Percentiles rank a stretch among this genome's conserved stretches.
phyloP scores from a whole-genome alignment of 2,888 invertebrate species.

The Clunio marinus region DNA sequence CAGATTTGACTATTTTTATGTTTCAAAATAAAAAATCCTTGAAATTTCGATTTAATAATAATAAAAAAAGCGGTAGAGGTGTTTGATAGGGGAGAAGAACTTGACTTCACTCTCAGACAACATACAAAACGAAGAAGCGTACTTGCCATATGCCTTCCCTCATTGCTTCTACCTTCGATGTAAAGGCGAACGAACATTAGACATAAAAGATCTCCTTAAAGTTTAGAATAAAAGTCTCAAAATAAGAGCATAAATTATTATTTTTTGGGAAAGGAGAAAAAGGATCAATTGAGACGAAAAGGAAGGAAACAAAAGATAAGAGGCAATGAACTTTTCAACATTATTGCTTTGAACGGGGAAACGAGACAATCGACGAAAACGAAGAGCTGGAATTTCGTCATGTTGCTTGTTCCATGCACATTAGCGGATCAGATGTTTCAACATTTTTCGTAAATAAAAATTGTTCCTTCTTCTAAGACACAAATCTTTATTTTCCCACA shows the following conservation, averaged over 20 bases:
- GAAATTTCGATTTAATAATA: neutral
- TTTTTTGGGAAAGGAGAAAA: neutral
- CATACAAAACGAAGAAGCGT: conserved; percentile 9
- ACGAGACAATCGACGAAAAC: too few species aligned
- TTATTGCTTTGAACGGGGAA: too few species aligned
- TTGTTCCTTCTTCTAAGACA: too few species aligned
- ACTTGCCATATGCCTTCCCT: conserved; percentile 38
- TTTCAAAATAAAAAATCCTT: conserved; percentile 11
- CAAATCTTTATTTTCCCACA: too few species aligned
- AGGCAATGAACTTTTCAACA: conserved; percentile 36
- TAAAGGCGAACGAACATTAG: neutral
- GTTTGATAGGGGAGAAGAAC: conserved; percentile 8
- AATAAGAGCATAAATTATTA: neutral
- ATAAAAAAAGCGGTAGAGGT: conserved; percentile 9
- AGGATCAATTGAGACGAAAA: conserved; percentile 2
- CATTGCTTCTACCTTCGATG: too few species aligned
- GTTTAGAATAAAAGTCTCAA: neutral
- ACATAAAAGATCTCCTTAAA: neutral
- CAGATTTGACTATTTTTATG: too few species aligned
- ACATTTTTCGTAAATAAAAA: too few species aligned
- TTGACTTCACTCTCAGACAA: conserved; percentile 18
- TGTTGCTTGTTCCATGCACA: too few species aligned
- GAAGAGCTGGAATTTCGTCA: too few species aligned
- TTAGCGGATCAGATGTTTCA: too few species aligned
- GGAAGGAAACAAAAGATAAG: neutral